phyloP scores from a whole-genome alignment of 2,797 vertebrate species.

The Gobionotothen gibberifrons region DNA sequence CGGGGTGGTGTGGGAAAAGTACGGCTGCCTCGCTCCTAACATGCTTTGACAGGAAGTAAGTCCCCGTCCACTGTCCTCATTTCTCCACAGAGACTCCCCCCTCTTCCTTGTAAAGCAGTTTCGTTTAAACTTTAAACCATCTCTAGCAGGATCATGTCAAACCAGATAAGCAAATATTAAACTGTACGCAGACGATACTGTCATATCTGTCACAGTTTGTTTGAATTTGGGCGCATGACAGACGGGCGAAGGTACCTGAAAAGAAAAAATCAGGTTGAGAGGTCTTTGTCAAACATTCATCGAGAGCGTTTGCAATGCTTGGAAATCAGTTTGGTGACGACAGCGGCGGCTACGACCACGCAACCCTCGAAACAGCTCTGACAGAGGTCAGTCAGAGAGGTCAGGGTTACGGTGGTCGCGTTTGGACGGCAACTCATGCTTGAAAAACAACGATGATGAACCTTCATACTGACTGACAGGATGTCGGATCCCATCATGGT shows the following conservation, averaged over 20 bases:
- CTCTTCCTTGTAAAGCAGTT: conserved; percentile 10
- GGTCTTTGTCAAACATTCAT: conserved; percentile 28
- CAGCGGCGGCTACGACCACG: not conserved
- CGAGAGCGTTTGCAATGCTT: conserved; percentile 14
- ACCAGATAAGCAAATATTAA: conserved; percentile 17
- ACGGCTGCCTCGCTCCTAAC: conserved; percentile 28
- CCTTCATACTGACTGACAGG: conserved; percentile 23
- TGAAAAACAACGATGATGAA: conserved; percentile 23
- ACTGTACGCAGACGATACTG: conserved; percentile 42
- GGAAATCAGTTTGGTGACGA: conserved; percentile 6
- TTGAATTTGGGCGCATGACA: conserved; percentile 19
- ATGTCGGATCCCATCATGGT: conserved; percentile 54
- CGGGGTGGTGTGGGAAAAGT: too few species aligned
- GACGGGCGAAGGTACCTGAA: conserved; percentile 20
- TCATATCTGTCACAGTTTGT: conserved; percentile 60
- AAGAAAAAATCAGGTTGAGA: conserved; percentile 23
- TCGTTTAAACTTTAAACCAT: conserved; percentile 27
- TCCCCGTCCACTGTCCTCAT: conserved; percentile 43
- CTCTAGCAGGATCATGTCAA: conserved; percentile 32
- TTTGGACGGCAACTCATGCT: conserved; percentile 39
- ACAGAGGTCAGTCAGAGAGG: conserved; percentile 55
- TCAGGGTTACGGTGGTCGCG: not conserved
- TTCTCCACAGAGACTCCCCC: conserved; percentile 25
- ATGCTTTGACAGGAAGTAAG: conserved; percentile 63
- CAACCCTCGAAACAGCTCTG: conserved; percentile 2